Base-by-base conservation (phyloP, 1,140 invertebrate species). In the Conopomorpha cramerella region DNA sequence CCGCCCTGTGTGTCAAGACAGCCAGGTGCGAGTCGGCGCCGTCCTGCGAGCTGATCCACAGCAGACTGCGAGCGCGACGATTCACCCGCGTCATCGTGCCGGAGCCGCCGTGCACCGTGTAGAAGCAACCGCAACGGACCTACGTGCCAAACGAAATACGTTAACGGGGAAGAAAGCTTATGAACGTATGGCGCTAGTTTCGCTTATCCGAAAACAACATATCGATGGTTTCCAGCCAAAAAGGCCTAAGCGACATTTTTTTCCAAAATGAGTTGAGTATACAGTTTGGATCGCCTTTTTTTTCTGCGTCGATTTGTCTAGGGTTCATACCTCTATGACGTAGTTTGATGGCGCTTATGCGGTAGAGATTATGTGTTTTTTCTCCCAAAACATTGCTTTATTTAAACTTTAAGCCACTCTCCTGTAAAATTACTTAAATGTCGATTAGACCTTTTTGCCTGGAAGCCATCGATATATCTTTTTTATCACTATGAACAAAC, bases 71-170 rank as follows among this genome's bases (percentile, higher is more conserved):
- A 40, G 82, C 80, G 39, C 86, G 81, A 32, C 86, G 77, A 80
- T 72, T 1, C 81, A 72, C 39, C 80, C 66, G 55, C 79, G 63
- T 56, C 77, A 57, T 41, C 16, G 49, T 46, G 31, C 57, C 50
- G 47, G 83, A 83, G n/a, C n/a, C n/a, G n/a, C n/a, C n/a, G n/a
- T n/a, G n/a, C 8, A 86, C 82, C 43, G 87, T 88, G 64, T 93
- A 94, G 70, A 90, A 94, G 65, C 91, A 94, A 8, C 92, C 93
- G 81, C 91, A 94, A 62, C 88, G 88, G 34, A 93, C 91, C 91
- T 93, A 43, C 1, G 10, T 23, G 4, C 19, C 10, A 23, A 23
- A 4, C 4, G 19, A 6, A 23, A 10, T 6, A 10, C 19, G 4
- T 6, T 23, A 23, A 23, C 10, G 19, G 19, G 10, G 19, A 4